Evolutionary conservation across 2,888 invertebrate species (phyloP), one percentile per base, ranked within the genome.

Genomic region (Cataglyphis cursor): DNA sequence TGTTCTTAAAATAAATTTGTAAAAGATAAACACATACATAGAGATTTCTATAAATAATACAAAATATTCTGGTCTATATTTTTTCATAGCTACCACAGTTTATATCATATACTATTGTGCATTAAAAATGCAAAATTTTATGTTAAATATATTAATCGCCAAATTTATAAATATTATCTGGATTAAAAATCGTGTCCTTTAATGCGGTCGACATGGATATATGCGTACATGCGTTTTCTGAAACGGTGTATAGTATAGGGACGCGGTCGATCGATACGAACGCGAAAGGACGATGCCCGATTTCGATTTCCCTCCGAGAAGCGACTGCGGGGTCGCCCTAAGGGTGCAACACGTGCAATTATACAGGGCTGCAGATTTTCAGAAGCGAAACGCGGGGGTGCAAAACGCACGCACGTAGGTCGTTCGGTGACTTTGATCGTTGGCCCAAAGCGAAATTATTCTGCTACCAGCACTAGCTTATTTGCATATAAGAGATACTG

Each of bases 241-340:
- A 76, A 76, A 66, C 54, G n/a, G 54, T 76, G 76, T 54, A 76
- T 15, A 65, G 51, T 57, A 35, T 62, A 38, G 76, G 76, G 76
- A 76, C 66, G n/a, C 24, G 21, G 31, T 31, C 66, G 76, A 76
- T 76, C 76, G 76, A 76, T 76, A 66, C 66, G 28, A 28, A 76
- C 66, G 76, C 48, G 41, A 76, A 76, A 76, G 76, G 76, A 76
- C 76, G 76, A 76, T 76, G 76, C 76, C 68, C 76, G 76, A 76
- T 76, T 76, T 76, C 76, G 76, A 76, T 76, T 76, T 76, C 68
- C 76, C 76, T 76, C 41, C 41, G 76, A 76, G 76, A 76, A 76
- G 54, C 51, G 35, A 64, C 51, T 57, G 51, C 35, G 66, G 65
- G 75, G 57, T 76, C n/a, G 18, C 66, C n/a, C 28, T 68, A 68